Evolutionary conservation across 2,888 invertebrate species (phyloP).

Genomic region (Pandemis heparana): DNA sequence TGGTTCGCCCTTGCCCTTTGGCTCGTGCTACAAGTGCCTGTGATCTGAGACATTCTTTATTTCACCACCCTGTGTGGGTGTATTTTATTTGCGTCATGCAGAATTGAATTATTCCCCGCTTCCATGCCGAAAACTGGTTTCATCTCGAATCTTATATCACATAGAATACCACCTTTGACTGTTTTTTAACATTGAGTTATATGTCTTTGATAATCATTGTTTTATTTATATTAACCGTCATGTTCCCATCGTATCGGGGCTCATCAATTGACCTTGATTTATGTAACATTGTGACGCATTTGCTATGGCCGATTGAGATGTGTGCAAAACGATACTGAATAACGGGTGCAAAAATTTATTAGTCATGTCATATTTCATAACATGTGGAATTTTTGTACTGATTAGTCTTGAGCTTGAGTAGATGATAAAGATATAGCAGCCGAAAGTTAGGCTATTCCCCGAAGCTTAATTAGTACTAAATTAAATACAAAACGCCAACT

Average conservation of each 20-base stretch:
- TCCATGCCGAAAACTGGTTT: background rate
- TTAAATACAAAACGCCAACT: slow-evolving; percentile 10
- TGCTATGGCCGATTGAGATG: slow-evolving; percentile 8
- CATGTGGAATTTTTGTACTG: background rate
- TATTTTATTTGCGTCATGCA: background rate
- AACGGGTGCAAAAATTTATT: background rate
- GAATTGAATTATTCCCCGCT: background rate
- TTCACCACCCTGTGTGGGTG: no score
- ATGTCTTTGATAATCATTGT: slow-evolving; percentile 8
- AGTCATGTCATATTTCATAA: background rate
- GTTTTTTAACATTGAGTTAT: background rate
- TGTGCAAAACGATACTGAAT: slow-evolving; percentile 2
- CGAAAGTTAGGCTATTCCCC: background rate
- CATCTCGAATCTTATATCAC: slow-evolving; percentile 9
- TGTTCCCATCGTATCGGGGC: slow-evolving; percentile 8
- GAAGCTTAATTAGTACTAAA: background rate
- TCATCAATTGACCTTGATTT: slow-evolving; percentile 32
- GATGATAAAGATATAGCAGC: background rate
- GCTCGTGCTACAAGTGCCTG: no score
- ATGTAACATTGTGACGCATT: slow-evolving; percentile 31
- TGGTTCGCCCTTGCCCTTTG: no score
- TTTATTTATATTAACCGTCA: slow-evolving; percentile 21
- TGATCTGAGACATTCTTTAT: no score
- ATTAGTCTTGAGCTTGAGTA: background rate
- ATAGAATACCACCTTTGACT: background rate